phyloP scores from a whole-genome alignment of 2,888 invertebrate species.

The Eupeodes luniger region DNA sequence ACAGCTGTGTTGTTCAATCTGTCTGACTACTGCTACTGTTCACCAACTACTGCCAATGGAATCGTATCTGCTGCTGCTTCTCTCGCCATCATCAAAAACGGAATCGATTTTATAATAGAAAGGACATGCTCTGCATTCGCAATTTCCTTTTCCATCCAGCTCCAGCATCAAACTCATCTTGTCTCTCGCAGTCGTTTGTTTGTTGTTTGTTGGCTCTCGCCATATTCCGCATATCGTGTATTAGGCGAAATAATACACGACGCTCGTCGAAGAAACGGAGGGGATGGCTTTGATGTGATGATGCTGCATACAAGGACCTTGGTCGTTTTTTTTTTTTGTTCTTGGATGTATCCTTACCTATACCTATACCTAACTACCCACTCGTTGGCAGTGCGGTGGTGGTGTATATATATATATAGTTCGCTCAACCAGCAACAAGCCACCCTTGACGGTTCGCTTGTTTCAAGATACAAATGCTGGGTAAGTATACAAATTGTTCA shows the following conservation, averaged over 20 bases:
- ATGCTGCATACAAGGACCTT: constrained; percentile 75
- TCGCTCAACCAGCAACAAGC: constrained; percentile 46
- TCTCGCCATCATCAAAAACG: constrained; percentile 52
- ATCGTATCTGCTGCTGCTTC: constrained; percentile 50
- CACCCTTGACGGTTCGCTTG: constrained; percentile 37
- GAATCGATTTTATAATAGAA: constrained; percentile 77
- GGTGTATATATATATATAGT: constrained; percentile 38
- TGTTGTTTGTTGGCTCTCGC: constrained; percentile 32
- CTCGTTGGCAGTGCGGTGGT: constrained; percentile 9
- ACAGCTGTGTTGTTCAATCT: constrained; percentile 64
- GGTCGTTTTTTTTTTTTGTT: constrained; percentile 46
- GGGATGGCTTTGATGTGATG: constrained; percentile 66
- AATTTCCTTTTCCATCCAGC: constrained; percentile 62
- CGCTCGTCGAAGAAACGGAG: not conserved
- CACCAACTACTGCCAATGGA: constrained; percentile 71
- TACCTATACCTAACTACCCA: not conserved
- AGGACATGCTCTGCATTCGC: constrained; percentile 78
- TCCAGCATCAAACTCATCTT: constrained; percentile 47
- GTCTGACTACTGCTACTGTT: constrained; percentile 74
- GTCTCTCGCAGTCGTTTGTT: constrained; percentile 43
- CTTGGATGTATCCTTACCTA: constrained; percentile 8
- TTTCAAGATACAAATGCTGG: constrained; percentile 40
- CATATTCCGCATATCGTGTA: constrained; percentile 24
- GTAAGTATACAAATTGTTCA: constrained; percentile 73
- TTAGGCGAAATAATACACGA: constrained; percentile 47